Conservation (phyloP, 92 coral and sea anemone species). For the Montipora capitata region DNA sequence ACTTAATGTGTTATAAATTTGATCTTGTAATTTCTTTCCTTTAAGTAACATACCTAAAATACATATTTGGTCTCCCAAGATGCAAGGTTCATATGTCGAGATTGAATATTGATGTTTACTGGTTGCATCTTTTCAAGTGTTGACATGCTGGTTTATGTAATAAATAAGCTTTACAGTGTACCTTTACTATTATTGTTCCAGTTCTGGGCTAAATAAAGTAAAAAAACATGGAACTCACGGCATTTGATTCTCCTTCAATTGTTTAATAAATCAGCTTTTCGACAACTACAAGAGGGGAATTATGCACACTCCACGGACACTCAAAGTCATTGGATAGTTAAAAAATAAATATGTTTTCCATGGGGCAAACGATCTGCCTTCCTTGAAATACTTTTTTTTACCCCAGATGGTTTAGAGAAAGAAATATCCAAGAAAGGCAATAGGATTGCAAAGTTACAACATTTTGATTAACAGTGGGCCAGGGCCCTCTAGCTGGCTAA, state of each 20-base stretch:
- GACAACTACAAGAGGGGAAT: not conserved
- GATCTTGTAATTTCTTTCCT: not conserved
- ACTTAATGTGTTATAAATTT: not conserved
- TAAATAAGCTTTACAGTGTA: not conserved
- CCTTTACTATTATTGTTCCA: too few relatives aligned
- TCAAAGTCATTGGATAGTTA: not conserved
- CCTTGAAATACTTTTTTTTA: not conserved
- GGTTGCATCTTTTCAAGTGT: constrained; percentile 1
- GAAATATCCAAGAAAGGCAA: too few relatives aligned
- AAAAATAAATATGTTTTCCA: too few relatives aligned
- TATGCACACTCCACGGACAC: not conserved
- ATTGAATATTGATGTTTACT: not conserved
- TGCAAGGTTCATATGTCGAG: not conserved
- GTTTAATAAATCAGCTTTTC: not conserved
- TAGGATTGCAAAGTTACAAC: not conserved
- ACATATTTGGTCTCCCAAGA: not conserved
- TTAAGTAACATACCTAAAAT: not conserved
- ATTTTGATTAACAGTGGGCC: too few relatives aligned
- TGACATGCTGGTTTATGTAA: not conserved
- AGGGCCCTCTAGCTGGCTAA: too few relatives aligned
- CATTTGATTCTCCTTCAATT: too few relatives aligned
- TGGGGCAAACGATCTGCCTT: not conserved
- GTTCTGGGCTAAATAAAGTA: too few relatives aligned
- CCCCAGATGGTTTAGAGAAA: not conserved
- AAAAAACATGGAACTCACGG: too few relatives aligned